A percentile compares a stretch with the other conserved stretches of the same genome.
These are phyloP conservation scores for Amblyornis subalaris DNA, from an alignment of 2,113 vertebrate species.

Conservation along the genomic window DNA sequence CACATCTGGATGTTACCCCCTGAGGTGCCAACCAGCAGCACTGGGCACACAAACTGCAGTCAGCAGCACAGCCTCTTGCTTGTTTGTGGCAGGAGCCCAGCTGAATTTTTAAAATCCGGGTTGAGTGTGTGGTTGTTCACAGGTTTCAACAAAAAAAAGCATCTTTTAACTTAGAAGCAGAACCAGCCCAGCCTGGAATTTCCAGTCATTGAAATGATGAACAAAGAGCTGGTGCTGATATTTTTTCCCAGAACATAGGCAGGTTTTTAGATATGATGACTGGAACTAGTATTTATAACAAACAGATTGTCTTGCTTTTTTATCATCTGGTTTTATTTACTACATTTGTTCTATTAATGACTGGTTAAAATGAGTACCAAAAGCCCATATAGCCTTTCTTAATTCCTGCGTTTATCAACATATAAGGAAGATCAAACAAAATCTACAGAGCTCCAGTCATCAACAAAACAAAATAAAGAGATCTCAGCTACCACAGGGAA, in stretches of 20 bases:
- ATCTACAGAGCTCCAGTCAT: not conserved
- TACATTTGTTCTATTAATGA: not conserved
- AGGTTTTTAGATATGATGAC: not conserved
- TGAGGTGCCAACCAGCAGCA: not conserved
- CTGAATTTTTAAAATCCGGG: not conserved
- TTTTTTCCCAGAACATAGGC: not conserved
- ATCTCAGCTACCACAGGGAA: slow-evolving; percentile 23
- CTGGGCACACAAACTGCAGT: not conserved
- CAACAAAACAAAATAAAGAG: slow-evolving; percentile 1
- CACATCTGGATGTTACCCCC: not conserved
- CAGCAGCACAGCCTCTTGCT: not conserved
- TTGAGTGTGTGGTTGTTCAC: not conserved
- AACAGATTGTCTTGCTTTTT: not conserved
- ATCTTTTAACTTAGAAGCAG: not conserved
- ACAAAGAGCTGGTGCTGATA: not conserved
- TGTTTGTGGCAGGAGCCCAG: not conserved
- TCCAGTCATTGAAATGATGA: not conserved
- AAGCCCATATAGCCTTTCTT: slow-evolving; percentile 5
- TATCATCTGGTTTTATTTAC: slow-evolving; percentile 8
- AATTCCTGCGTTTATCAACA: slow-evolving; percentile 18
- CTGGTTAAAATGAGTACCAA: slow-evolving; percentile 5
- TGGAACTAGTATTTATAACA: not conserved
- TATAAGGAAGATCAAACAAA: slow-evolving; percentile 34
- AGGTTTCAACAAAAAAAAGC: not conserved
- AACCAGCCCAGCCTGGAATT: not conserved